These are phyloP conservation scores for Heliothis subflexa DNA, from an alignment of 1,140 invertebrate species.

Conservation along the genomic window DNA sequence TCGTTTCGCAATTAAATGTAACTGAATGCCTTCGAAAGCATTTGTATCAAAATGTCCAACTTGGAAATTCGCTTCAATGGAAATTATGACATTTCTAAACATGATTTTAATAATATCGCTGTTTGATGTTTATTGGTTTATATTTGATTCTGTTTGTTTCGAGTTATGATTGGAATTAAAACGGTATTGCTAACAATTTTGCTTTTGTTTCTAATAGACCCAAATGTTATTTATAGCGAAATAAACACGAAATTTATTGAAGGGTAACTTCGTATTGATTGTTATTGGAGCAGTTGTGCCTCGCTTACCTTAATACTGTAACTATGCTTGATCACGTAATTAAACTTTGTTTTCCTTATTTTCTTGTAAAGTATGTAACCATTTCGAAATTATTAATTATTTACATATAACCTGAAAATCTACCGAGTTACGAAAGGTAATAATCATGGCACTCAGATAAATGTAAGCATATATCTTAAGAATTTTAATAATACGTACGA, in stretches of 20 bases:
- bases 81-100: constrained; percentile 36
- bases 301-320: background rate
- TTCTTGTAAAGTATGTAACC: too few species aligned
- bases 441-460: too few species aligned
- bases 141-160: constrained; percentile 21
- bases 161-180: constrained; percentile 23
- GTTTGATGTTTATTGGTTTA: constrained; percentile 19
- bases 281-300: background rate
- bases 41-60: constrained; percentile 37
- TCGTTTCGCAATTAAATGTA: constrained; percentile 25
- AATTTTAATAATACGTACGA: too few species aligned
- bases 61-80: constrained; percentile 33
- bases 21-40: constrained; percentile 22
- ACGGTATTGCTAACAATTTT: background rate
- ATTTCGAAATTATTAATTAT: too few species aligned
- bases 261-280: background rate
- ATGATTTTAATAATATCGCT: constrained; percentile 16
- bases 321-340: background rate
- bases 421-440: too few species aligned
- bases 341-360: too few species aligned
- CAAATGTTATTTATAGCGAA: constrained; percentile 9
- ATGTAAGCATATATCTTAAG: too few species aligned
- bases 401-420: too few species aligned
- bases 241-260: constrained; percentile 4
- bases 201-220: background rate